A percentile compares a stretch with the other conserved stretches of the same genome.
Evolutionary conservation across 2,797 vertebrate species (phyloP).

Genomic region (Hydrolagus colliei): DNA sequence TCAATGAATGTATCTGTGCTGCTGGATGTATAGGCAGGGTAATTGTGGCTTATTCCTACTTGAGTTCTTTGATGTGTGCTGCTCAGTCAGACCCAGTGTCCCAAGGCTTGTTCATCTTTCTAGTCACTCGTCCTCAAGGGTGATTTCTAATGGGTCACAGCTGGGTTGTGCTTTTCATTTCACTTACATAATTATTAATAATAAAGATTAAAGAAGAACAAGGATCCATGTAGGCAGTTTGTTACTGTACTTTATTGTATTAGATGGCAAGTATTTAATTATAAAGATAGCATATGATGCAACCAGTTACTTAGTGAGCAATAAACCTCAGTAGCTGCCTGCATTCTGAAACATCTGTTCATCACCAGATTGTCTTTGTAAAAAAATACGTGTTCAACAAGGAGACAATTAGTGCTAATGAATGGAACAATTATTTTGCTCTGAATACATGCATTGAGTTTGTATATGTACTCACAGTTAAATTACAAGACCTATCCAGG

Average conservation of each 20-base stretch:
- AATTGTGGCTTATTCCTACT: not conserved
- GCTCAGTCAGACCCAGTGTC: not conserved
- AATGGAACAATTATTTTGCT: no score
- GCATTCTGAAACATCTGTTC: not conserved
- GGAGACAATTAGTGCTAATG: no score
- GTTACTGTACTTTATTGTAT: not conserved
- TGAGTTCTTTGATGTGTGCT: constrained; percentile 10
- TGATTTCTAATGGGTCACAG: constrained; percentile 12
- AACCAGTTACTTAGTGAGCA: not conserved
- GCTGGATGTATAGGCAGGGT: not conserved
- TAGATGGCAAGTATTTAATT: not conserved
- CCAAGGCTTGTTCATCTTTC: constrained; percentile 20
- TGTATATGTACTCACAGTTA: not conserved
- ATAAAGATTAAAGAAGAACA: not conserved
- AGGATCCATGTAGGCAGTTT: not conserved
- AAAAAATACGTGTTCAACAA: not conserved
- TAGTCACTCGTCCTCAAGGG: constrained; percentile 14
- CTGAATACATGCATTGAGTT: not conserved
- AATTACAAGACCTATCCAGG: not conserved
- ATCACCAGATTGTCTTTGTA: not conserved
- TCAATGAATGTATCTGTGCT: not conserved
- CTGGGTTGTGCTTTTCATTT: constrained; percentile 8
- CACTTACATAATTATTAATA: not conserved
- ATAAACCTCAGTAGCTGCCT: not conserved
- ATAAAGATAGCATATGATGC: no score